Percentiles rank a stretch among this genome's conserved stretches.
These are phyloP conservation scores for Zaprionus nigranus DNA, from an alignment of 1,140 invertebrate genomes.

Conservation along the genomic window DNA sequence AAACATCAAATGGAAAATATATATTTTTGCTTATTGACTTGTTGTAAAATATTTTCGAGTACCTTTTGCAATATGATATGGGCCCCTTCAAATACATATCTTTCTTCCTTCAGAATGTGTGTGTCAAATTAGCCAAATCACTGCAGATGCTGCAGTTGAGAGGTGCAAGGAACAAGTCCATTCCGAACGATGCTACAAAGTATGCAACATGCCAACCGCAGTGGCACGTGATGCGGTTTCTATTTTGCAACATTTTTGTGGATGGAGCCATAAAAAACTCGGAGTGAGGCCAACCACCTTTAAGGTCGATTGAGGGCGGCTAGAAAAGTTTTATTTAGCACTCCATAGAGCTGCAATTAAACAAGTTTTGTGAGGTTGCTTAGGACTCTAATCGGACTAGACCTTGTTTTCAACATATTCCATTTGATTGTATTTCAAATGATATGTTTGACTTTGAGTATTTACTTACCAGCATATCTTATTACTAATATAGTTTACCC, in stretches of 20 bases:
- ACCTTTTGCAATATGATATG: constrained; percentile 6
- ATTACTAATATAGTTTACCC: background rate
- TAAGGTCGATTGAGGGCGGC: background rate
- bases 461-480: background rate
- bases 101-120: constrained; percentile 14
- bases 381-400: no score
- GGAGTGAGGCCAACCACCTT: background rate
- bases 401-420: no score
- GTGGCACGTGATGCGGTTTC: constrained; percentile 71
- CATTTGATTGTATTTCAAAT: background rate
- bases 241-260: constrained; percentile 55
- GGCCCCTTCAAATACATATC: background rate
- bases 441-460: constrained; percentile 2
- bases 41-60: background rate
- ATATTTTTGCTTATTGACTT: constrained; percentile 18
- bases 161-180: constrained; percentile 29
- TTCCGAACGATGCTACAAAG: constrained; percentile 51
- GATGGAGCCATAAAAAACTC: background rate
- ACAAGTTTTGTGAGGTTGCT: background rate
- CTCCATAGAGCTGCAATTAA: background rate
- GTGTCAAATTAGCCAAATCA: constrained; percentile 71
- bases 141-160: constrained; percentile 13
- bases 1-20: constrained; percentile 1
- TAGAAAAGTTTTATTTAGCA: background rate
- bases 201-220: constrained; percentile 68